A percentile compares a stretch with the other conserved stretches of the same genome.
Conservation (phyloP, 2,113 vertebrate species). For the Notarius quadriscutis region DNA sequence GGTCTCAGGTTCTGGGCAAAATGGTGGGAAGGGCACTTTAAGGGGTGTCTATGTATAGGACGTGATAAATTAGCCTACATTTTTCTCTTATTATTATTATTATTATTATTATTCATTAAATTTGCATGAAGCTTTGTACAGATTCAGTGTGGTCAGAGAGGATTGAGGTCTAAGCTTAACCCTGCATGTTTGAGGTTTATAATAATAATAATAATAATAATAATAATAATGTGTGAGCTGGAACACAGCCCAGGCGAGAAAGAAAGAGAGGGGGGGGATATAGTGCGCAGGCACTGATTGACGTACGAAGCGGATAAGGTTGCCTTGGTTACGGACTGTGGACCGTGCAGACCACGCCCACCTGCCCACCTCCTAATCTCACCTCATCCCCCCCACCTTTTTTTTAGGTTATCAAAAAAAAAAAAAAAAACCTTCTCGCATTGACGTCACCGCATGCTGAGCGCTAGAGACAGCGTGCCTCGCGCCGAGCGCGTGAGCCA, state of each 20-base stretch:
- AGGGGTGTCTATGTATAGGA: neutral
- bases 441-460: constrained; percentile 26
- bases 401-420: neutral
- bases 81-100: too few species aligned
- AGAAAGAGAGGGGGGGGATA: too few species aligned
- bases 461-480: constrained; percentile 15
- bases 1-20: neutral
- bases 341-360: constrained; percentile 71
- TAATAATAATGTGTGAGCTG: too few species aligned
- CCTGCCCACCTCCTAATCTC: too few species aligned
- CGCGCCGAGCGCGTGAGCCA: constrained; percentile 61
- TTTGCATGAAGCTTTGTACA: neutral
- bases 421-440: neutral
- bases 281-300: constrained; percentile 56
- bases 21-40: neutral
- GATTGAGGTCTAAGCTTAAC: neutral
- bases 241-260: neutral
- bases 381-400: constrained; percentile 59
- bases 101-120: neutral
- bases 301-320: constrained; percentile 82
- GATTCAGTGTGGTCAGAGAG: neutral
- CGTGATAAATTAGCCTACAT: neutral
- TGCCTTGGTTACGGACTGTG: constrained; percentile 83
- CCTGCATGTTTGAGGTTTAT: neutral
- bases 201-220: neutral